phyloP scores from a whole-genome alignment of 2,797 vertebrate genomes.

The Macropus fuliginosus region DNA sequence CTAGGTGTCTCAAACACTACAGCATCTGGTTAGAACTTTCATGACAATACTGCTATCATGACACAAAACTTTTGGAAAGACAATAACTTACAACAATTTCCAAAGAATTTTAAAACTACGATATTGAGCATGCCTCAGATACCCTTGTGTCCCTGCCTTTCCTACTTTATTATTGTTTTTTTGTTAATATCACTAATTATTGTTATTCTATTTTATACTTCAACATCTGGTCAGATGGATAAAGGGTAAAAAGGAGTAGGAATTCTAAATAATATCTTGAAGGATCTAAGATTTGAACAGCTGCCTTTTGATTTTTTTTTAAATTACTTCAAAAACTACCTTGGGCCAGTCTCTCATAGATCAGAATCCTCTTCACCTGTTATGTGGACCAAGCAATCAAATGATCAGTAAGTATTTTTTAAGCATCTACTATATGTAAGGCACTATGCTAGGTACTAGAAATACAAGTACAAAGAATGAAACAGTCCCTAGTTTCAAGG shows the following conservation, averaged over 20 bases:
- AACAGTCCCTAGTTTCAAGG: background rate
- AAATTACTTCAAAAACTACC: background rate
- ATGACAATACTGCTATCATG: constrained; percentile 7
- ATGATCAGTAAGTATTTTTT: background rate
- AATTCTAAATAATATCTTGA: background rate
- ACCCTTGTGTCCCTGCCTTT: background rate
- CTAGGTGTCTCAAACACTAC: background rate
- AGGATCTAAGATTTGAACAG: background rate
- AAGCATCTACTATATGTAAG: background rate
- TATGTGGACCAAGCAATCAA: background rate
- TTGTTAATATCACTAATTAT: background rate
- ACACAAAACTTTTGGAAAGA: constrained; percentile 4
- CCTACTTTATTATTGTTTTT: background rate
- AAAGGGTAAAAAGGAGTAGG: background rate
- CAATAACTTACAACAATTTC: background rate
- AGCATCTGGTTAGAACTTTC: constrained; percentile 27
- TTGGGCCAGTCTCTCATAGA: background rate
- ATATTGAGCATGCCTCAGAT: constrained; percentile 1
- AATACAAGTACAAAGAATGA: background rate
- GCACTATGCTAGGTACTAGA: background rate
- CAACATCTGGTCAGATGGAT: background rate
- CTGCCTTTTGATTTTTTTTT: background rate
- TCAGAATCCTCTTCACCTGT: background rate
- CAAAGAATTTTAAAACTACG: constrained; percentile 10
- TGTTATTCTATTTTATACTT: background rate